phyloP scores from a whole-genome alignment of 2,888 invertebrate species.

The Rhaphigaster nebulosa region DNA sequence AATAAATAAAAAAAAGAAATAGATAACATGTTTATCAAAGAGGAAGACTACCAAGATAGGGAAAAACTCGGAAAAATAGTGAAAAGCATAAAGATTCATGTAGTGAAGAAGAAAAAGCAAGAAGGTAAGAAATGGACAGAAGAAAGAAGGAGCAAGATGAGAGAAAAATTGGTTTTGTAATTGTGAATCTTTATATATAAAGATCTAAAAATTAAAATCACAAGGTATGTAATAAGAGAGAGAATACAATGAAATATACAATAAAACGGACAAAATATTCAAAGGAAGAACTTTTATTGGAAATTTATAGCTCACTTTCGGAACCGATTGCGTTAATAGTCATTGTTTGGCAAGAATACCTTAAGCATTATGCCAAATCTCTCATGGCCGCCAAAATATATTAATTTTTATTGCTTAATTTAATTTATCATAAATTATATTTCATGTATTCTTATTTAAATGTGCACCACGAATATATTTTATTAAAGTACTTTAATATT shows the following conservation, averaged over 20 bases:
- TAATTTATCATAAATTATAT: slow-evolving; percentile 23
- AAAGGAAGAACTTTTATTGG: not conserved
- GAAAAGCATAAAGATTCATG: too few species aligned
- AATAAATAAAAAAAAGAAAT: too few species aligned
- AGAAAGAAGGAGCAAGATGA: too few species aligned
- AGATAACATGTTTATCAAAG: too few species aligned
- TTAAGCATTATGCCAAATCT: not conserved
- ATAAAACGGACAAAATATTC: not conserved
- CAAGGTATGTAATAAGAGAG: not conserved
- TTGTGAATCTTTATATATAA: not conserved
- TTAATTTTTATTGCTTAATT: not conserved
- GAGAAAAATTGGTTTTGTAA: not conserved
- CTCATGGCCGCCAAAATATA: not conserved
- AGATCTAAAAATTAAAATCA: not conserved
- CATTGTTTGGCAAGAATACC: not conserved
- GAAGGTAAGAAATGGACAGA: too few species aligned
- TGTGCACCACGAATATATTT: not conserved
- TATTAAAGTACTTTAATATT: too few species aligned
- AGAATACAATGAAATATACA: not conserved
- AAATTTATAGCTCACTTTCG: not conserved
- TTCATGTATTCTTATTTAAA: not conserved
- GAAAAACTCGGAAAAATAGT: too few species aligned
- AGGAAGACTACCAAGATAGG: too few species aligned
- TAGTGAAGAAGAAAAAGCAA: too few species aligned
- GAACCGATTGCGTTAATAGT: not conserved